These are phyloP conservation scores for Zeuzera pyrina DNA, from an alignment of 2,888 invertebrate species.

Conservation along the genomic window DNA sequence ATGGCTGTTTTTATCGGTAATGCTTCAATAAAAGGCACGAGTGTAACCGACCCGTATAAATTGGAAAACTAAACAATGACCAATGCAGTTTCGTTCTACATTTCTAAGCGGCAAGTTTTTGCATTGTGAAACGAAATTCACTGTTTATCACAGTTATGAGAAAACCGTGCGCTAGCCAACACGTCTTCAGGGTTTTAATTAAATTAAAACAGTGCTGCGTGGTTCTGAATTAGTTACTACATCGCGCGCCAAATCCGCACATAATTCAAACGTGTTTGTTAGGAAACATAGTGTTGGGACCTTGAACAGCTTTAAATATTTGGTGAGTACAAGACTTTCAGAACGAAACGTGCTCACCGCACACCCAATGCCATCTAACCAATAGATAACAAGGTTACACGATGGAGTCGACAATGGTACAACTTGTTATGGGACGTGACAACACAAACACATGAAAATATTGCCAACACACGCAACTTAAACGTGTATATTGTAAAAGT, in stretches of 20 bases:
- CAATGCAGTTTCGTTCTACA: conserved; percentile 65
- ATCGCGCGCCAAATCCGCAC: conserved; percentile 39
- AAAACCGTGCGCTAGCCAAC: conserved; percentile 61
- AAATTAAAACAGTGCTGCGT: conserved; percentile 43
- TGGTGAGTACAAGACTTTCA: neutral
- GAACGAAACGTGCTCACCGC: neutral
- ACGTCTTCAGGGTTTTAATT: conserved; percentile 64
- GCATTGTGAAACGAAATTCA: conserved; percentile 51
- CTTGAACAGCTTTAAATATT: neutral
- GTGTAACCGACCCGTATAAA: conserved; percentile 73
- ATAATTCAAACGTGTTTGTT: conserved; percentile 41
- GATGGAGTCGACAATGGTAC: conserved; percentile 29
- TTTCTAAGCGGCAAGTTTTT: conserved; percentile 64
- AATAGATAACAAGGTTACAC: conserved; percentile 42
- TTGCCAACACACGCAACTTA: conserved; percentile 49
- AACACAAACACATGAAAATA: conserved; percentile 46
- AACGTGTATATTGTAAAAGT: conserved; percentile 36
- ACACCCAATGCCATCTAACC: conserved; percentile 54
- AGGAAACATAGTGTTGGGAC: conserved; percentile 1
- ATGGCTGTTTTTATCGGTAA: conserved; percentile 68
- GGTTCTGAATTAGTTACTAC: conserved; percentile 47
- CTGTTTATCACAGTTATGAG: conserved; percentile 66
- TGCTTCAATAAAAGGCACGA: conserved; percentile 69
- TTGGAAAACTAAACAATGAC: conserved; percentile 72
- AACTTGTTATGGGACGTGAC: conserved; percentile 46